Evolutionary conservation across 1,140 invertebrate genomes (phyloP).

Genomic region (Brachionus rubens): DNA sequence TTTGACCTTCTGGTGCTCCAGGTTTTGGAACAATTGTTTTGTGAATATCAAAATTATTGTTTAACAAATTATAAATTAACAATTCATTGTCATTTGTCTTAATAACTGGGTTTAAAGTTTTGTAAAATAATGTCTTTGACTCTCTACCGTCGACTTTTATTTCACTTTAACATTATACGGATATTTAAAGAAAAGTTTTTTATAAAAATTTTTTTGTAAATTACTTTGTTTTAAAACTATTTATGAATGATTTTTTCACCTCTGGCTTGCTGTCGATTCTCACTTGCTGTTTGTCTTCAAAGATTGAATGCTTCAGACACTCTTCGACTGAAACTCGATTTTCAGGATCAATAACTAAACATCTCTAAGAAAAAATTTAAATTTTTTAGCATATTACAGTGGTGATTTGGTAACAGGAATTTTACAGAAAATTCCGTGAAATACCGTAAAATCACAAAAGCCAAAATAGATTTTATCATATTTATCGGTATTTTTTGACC

Average conservation of each 20-base stretch:
- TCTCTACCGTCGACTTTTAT: background rate
- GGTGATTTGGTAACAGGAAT: too few species aligned
- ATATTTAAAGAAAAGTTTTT: too few species aligned
- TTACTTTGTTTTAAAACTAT: background rate
- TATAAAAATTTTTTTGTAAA: background rate
- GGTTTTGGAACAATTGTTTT: slow-evolving; percentile 16
- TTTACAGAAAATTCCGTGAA: too few species aligned
- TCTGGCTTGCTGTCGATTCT: background rate
- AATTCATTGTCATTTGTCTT: background rate
- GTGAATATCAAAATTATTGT: slow-evolving; percentile 16
- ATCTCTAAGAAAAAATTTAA: background rate
- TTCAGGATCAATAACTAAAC: slow-evolving; percentile 8
- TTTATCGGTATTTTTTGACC: too few species aligned
- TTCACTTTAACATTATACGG: too few species aligned
- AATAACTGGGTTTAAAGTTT: background rate
- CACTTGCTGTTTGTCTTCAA: background rate
- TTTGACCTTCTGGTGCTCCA: background rate
- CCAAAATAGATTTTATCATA: too few species aligned
- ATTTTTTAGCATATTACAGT: too few species aligned
- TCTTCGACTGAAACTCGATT: background rate
- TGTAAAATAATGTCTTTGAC: background rate
- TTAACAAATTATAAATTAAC: slow-evolving; percentile 1
- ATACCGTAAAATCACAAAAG: too few species aligned
- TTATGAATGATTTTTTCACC: background rate
- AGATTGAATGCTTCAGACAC: slow-evolving; percentile 26